Evolutionary conservation across 1,140 invertebrate species (phyloP).

Genomic region (Megathymus violae): DNA sequence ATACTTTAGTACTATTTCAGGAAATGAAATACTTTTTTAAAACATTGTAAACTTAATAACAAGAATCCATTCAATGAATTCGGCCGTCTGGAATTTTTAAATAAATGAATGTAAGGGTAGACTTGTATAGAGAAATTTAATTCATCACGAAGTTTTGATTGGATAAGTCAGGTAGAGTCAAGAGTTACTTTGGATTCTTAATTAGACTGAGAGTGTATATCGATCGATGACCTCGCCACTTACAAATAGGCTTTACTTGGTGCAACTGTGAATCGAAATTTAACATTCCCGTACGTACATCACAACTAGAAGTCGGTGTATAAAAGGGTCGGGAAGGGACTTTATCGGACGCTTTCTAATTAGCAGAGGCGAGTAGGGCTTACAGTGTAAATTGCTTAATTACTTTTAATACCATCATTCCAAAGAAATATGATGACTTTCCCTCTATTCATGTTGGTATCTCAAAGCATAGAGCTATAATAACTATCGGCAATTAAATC

Average conservation of each 20-base stretch:
- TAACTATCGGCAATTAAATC: neutral
- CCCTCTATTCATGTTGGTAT: slow-evolving; percentile 4
- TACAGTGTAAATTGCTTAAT: slow-evolving; percentile 13
- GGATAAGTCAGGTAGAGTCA: slow-evolving; percentile 45
- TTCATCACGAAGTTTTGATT: slow-evolving; percentile 35
- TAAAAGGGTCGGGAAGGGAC: slow-evolving; percentile 14
- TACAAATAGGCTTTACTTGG: slow-evolving; percentile 29
- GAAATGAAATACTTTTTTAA: no score
- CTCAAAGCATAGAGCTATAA: neutral
- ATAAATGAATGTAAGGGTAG: neutral
- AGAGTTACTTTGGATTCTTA: slow-evolving; percentile 42
- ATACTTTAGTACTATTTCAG: no score
- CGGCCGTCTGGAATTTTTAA: no score
- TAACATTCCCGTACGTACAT: slow-evolving; percentile 10
- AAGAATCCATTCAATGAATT: no score
- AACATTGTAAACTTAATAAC: no score
- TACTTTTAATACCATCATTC: slow-evolving; percentile 11
- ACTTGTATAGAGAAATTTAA: slow-evolving; percentile 38
- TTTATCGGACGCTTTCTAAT: slow-evolving; percentile 23
- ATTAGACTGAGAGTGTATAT: slow-evolving; percentile 49
- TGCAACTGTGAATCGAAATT: slow-evolving; percentile 19
- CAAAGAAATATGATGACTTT: neutral
- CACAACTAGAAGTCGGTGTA: slow-evolving; percentile 6
- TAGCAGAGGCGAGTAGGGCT: slow-evolving; percentile 11
- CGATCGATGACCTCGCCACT: slow-evolving; percentile 32